Conservation (phyloP, 2,797 vertebrate species). For the Labroides dimidiatus region DNA sequence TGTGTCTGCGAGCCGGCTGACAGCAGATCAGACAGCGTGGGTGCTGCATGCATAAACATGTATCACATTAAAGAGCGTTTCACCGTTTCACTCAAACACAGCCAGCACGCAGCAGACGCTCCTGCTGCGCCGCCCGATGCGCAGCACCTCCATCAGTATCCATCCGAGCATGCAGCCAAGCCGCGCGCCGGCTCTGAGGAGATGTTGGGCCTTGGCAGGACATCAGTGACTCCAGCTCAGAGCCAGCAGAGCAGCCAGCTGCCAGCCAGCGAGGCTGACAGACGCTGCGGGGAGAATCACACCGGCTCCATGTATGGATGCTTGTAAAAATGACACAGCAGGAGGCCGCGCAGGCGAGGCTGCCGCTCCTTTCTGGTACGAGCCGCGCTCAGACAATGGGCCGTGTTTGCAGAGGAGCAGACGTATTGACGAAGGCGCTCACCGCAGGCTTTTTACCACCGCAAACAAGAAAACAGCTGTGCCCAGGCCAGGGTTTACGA, state of each 20-base stretch:
- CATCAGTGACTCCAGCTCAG: constrained; percentile 28
- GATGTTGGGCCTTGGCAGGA: constrained; percentile 33
- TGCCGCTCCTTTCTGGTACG: constrained; percentile 39
- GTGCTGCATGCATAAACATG: too few relatives aligned
- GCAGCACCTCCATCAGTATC: constrained; percentile 24
- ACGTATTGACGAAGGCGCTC: constrained; percentile 57
- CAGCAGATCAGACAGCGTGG: too few relatives aligned
- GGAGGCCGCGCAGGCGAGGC: constrained; percentile 27
- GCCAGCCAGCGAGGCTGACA: constrained; percentile 10
- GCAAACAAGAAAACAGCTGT: constrained; percentile 60
- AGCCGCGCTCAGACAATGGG: constrained; percentile 53
- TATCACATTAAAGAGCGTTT: constrained; percentile 12
- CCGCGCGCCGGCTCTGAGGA: constrained; percentile 11
- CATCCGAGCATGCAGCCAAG: constrained; percentile 13
- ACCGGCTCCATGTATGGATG: constrained; percentile 4
- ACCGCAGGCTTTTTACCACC: constrained; percentile 41
- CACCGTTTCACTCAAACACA: not conserved
- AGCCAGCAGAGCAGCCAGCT: constrained; percentile 15
- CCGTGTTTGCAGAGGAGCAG: constrained; percentile 63
- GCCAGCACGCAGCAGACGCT: constrained; percentile 7
- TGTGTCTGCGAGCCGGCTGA: too few relatives aligned
- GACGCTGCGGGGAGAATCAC: constrained; percentile 19
- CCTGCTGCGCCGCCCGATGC: constrained; percentile 5
- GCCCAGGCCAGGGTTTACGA: constrained; percentile 34
- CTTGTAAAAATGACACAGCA: constrained; percentile 26